A percentile compares a stretch with the other conserved stretches of the same genome.
Conservation (phyloP, 2,888 invertebrate genomes). For the Acleris laterana region DNA sequence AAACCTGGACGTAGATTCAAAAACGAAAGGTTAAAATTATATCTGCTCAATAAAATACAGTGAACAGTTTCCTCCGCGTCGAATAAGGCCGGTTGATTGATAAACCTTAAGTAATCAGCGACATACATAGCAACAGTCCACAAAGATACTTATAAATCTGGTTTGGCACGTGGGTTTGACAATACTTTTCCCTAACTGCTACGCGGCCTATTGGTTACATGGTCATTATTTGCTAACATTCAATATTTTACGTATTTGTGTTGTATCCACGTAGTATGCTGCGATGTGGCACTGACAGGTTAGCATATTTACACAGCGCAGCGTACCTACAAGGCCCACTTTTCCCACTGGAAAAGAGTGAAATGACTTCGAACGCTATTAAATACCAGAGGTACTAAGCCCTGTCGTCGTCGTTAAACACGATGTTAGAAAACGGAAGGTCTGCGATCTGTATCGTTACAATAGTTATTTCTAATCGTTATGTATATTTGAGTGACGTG, state of each 20-base stretch:
- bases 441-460: constrained; percentile 48
- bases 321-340: no score
- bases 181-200: constrained; percentile 28
- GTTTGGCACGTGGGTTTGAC: constrained; percentile 37
- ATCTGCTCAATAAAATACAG: no score
- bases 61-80: not conserved
- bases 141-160: constrained; percentile 35
- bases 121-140: constrained; percentile 15
- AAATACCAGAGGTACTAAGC: no score
- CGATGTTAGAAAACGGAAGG: constrained; percentile 55
- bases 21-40: no score
- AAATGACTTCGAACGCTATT: no score
- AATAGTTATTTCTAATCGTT: constrained; percentile 50
- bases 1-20: no score
- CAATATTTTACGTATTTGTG: constrained; percentile 65
- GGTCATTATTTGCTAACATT: constrained; percentile 54
- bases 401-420: constrained; percentile 44
- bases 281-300: constrained; percentile 36
- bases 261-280: not conserved
- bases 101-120: not conserved
- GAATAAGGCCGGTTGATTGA: not conserved
- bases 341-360: no score
- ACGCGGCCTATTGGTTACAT: constrained; percentile 50
- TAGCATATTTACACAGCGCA: no score
- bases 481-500: constrained; percentile 55